Evolutionary conservation across 1,140 invertebrate genomes (phyloP).

Genomic region (Zaprionus vittiger): DNA sequence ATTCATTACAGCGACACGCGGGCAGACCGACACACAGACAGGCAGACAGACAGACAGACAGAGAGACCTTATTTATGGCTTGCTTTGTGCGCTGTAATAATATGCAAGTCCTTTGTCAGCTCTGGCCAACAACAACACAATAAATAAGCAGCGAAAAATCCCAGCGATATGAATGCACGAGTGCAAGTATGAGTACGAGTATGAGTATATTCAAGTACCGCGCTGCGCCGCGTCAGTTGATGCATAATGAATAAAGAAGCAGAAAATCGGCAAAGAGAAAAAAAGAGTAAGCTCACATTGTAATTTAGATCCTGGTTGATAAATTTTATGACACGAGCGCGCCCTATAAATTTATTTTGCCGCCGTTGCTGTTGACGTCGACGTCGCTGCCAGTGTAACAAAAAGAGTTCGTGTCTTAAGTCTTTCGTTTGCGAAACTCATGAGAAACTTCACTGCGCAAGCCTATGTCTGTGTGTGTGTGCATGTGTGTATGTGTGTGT

Average conservation of each 20-base stretch:
- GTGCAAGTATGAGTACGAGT: not conserved
- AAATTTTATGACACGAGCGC: conserved; percentile 56
- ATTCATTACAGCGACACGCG: conserved; percentile 34
- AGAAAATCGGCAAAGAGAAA: conserved; percentile 7
- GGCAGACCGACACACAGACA: conserved; percentile 2
- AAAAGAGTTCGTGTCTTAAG: conserved; percentile 62
- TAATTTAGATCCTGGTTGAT: conserved; percentile 63
- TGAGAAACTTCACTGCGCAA: conserved; percentile 27
- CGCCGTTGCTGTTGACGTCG: not conserved
- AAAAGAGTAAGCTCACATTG: conserved; percentile 43
- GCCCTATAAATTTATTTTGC: conserved; percentile 57
- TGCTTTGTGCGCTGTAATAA: conserved; percentile 16
- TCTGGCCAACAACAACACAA: conserved; percentile 11
- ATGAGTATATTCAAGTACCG: conserved; percentile 2
- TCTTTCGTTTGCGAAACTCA: conserved; percentile 67
- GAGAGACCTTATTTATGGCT: conserved; percentile 32
- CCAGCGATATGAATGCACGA: conserved; percentile 18
- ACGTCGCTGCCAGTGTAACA: not conserved
- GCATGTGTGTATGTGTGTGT: conserved; percentile 17
- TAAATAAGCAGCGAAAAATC: conserved; percentile 39
- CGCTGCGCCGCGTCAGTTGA: not conserved
- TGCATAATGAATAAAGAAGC: conserved; percentile 4
- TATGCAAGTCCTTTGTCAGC: conserved; percentile 38
- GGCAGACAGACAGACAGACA: not conserved
- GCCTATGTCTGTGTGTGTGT: not conserved